phyloP scores from a whole-genome alignment of 2,797 vertebrate species.

The Champsocephalus esox region DNA sequence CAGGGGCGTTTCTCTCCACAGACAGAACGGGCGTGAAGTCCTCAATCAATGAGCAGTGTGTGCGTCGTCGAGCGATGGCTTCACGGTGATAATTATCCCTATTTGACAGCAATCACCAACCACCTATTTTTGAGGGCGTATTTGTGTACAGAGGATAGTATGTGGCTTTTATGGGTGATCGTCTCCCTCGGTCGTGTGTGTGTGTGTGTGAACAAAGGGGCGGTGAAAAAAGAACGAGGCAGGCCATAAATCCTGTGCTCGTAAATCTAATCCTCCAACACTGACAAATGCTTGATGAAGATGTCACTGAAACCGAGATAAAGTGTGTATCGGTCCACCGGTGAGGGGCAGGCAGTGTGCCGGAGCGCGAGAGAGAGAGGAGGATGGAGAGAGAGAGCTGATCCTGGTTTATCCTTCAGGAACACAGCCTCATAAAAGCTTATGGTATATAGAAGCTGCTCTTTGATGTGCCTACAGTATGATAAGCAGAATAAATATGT shows the following conservation, averaged over 20 bases:
- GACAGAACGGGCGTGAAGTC: slow-evolving; percentile 73
- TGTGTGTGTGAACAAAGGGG: slow-evolving; percentile 31
- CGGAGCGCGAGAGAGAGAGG: slow-evolving; percentile 55
- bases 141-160: slow-evolving; percentile 38
- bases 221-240: slow-evolving; percentile 36
- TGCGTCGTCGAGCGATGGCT: slow-evolving; percentile 57
- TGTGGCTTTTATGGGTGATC: slow-evolving; percentile 19
- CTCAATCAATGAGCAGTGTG: slow-evolving; percentile 73
- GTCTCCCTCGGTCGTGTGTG: slow-evolving; percentile 28
- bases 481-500: slow-evolving; percentile 39
- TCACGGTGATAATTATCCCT: slow-evolving; percentile 64
- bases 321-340: slow-evolving; percentile 75
- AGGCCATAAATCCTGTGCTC: slow-evolving; percentile 79
- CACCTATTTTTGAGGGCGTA: slow-evolving; percentile 34
- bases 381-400: slow-evolving; percentile 52
- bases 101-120: slow-evolving; percentile 59
- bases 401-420: slow-evolving; percentile 65
- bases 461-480: slow-evolving; percentile 17
- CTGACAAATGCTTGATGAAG: slow-evolving; percentile 88
- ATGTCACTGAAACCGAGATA: slow-evolving; percentile 85
- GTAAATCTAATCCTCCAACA: slow-evolving; percentile 84
- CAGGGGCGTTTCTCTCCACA: slow-evolving; percentile 67
- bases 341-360: slow-evolving; percentile 70
- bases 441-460: slow-evolving; percentile 18
- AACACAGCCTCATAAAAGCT: slow-evolving; percentile 48